Evolutionary conservation across 2,113 vertebrate species (phyloP).

Genomic region (Phalacrocorax carbo): DNA sequence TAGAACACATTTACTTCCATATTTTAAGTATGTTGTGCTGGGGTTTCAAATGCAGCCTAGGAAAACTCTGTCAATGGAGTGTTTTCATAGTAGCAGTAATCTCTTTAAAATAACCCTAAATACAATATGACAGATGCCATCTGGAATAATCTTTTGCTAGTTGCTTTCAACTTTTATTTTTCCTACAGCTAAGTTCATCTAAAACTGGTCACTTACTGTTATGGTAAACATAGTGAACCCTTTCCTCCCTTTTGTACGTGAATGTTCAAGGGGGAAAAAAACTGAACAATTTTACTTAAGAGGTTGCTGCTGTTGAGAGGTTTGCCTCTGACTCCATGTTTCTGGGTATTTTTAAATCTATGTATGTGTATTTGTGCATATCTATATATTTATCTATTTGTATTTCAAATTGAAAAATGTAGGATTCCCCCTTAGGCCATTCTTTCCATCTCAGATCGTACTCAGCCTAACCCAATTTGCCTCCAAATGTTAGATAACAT

Average conservation of each 20-base stretch:
- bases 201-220: constrained; percentile 73
- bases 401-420: constrained; percentile 22
- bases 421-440: neutral
- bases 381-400: neutral
- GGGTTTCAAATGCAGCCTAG: constrained; percentile 67
- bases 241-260: neutral
- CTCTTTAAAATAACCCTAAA: constrained; percentile 82
- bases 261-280: neutral
- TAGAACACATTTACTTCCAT: constrained; percentile 28
- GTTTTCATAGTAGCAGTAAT: constrained; percentile 77
- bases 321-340: neutral
- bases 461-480: constrained; percentile 3
- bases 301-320: neutral
- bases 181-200: constrained; percentile 75
- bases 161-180: constrained; percentile 81
- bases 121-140: constrained; percentile 83
- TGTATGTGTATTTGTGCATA: neutral
- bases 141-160: constrained; percentile 80
- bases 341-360: neutral
- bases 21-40: constrained; percentile 58
- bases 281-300: neutral
- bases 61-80: constrained; percentile 75
- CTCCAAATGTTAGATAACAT: constrained; percentile 55
- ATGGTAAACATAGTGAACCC: constrained; percentile 11
- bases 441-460: neutral